Conservation (phyloP, 2,113 vertebrate genomes). For the Poecile atricapillus region DNA sequence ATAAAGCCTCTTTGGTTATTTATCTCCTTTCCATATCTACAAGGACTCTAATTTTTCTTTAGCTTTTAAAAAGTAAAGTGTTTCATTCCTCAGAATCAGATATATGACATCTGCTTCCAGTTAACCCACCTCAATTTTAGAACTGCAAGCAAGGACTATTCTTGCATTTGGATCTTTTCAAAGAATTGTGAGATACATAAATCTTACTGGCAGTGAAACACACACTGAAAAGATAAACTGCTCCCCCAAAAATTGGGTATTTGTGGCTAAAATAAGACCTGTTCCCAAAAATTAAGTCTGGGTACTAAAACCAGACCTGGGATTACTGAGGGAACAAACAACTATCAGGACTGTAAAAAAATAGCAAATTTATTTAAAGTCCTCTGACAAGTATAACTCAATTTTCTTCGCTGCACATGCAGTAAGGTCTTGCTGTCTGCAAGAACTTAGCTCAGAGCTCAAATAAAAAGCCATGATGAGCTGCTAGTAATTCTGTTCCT, state of each 20-base stretch:
- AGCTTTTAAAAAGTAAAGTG: neutral
- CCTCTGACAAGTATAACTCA: neutral
- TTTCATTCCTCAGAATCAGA: neutral
- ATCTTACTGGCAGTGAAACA: neutral
- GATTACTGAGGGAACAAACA: neutral
- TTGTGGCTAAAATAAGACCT: neutral
- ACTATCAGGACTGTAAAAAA: neutral
- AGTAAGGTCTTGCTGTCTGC: neutral
- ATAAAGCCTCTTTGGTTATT: neutral
- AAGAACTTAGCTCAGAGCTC: neutral
- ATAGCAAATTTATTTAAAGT: neutral
- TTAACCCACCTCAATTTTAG: neutral
- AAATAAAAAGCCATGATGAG: neutral
- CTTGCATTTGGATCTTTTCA: neutral
- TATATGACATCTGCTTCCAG: neutral
- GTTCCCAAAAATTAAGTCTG: neutral
- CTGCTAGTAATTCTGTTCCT: neutral
- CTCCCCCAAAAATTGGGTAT: neutral
- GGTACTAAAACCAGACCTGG: neutral
- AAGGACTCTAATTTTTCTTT: neutral
- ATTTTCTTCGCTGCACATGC: neutral
- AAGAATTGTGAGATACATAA: neutral
- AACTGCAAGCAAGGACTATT: neutral
- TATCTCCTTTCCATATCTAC: neutral
- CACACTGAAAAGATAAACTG: neutral